Conservation (phyloP, 2,888 invertebrate genomes). For the Ligdia adustata region DNA sequence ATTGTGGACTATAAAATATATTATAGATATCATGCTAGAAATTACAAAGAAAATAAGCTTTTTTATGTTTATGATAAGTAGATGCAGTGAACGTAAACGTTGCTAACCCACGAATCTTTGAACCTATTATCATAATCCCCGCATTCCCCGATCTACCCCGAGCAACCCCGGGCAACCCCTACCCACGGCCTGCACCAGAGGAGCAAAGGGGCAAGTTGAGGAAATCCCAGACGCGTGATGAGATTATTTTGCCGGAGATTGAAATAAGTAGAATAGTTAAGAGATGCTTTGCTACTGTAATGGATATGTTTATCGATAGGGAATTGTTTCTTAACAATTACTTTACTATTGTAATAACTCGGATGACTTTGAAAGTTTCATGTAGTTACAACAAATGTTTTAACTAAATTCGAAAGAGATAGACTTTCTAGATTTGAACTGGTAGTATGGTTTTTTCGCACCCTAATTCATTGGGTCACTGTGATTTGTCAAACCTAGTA, state of each 20-base stretch:
- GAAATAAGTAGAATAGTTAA: constrained; percentile 28
- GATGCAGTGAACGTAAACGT: neutral
- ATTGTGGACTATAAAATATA: no score
- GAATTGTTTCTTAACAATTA: constrained; percentile 4
- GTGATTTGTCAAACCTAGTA: no score
- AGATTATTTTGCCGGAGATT: constrained; percentile 25
- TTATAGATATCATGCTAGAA: no score
- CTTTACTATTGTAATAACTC: no score
- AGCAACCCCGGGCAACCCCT: neutral
- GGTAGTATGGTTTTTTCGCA: no score
- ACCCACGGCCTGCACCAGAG: neutral
- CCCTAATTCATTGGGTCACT: no score
- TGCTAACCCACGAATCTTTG: constrained; percentile 22
- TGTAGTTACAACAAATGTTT: no score
- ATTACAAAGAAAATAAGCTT: no score
- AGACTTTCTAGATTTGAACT: no score
- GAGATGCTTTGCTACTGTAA: constrained; percentile 7
- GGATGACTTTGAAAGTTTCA: no score
- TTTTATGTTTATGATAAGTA: no score
- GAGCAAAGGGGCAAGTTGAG: constrained; percentile 19
- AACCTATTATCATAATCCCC: constrained; percentile 26
- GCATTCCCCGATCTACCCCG: constrained; percentile 1
- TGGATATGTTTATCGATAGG: neutral
- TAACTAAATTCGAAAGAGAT: no score
- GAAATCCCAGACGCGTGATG: constrained; percentile 27